Conservation (phyloP, 2,113 vertebrate genomes). For the Euleptes europaea region DNA sequence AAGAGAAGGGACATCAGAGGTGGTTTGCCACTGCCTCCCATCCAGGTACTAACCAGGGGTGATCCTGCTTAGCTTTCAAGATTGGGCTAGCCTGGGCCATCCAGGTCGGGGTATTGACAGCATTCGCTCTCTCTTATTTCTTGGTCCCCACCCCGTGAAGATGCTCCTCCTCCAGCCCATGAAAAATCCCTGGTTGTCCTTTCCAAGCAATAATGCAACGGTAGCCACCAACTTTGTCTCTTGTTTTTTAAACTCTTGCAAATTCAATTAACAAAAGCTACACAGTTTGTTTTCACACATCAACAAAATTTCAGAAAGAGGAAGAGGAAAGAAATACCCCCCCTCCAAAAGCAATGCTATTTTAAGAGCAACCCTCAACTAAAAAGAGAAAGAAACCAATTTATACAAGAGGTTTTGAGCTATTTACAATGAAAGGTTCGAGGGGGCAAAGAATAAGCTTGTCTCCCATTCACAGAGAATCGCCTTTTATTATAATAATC, state of each 20-base stretch:
- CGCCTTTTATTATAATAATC: conserved; percentile 62
- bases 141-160: background rate
- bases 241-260: conserved; percentile 42
- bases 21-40: too few species aligned
- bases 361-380: conserved; percentile 26
- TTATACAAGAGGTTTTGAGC: conserved; percentile 67
- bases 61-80: too few species aligned
- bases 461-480: conserved; percentile 63
- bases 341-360: conserved; percentile 23
- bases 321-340: background rate
- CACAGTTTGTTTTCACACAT: conserved; percentile 41
- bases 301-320: conserved; percentile 38
- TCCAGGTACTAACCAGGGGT: too few species aligned
- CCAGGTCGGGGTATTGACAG: too few species aligned
- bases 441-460: conserved; percentile 64
- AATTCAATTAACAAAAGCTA: conserved; percentile 41
- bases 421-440: conserved; percentile 69
- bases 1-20: too few species aligned
- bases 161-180: background rate
- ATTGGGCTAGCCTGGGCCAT: too few species aligned
- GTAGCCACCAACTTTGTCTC: conserved; percentile 1
- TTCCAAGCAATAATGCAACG: conserved; percentile 8
- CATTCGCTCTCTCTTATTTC: background rate
- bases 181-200: too few species aligned
- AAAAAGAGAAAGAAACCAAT: conserved; percentile 66